phyloP scores from a whole-genome alignment of 23 tunicate species.

The Aplidium turbinatum region DNA sequence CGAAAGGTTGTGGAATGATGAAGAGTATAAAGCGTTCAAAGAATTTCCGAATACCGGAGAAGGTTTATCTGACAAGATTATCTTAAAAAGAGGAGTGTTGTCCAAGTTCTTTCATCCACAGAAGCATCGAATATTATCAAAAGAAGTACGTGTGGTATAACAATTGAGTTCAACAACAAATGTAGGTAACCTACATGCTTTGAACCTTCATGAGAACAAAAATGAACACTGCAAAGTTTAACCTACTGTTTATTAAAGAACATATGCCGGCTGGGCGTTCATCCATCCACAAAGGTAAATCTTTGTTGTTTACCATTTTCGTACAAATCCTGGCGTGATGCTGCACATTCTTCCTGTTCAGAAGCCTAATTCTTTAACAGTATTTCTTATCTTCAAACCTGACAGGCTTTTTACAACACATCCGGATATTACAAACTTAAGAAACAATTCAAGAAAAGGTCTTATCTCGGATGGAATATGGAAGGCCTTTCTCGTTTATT shows the following conservation, averaged over 20 bases:
- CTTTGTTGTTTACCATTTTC: too few species aligned
- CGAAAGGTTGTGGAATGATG: not conserved
- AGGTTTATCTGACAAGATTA: not conserved
- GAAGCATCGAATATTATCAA: not conserved
- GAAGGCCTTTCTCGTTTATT: slow-evolving; percentile 7
- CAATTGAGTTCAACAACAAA: not conserved
- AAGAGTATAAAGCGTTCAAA: not conserved
- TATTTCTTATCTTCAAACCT: not conserved
- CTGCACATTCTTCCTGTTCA: not conserved
- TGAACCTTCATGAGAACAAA: too few species aligned
- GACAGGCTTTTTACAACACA: slow-evolving; percentile 8
- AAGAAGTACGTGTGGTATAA: not conserved
- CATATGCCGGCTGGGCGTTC: not conserved
- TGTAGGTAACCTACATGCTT: not conserved
- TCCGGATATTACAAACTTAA: not conserved
- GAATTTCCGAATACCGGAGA: not conserved
- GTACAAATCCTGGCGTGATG: not conserved
- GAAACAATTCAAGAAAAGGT: not conserved
- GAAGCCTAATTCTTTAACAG: too few species aligned
- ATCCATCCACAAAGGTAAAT: too few species aligned
- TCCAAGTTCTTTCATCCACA: not conserved
- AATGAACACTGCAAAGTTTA: too few species aligned
- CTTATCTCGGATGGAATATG: not conserved
- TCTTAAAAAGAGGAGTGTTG: not conserved
- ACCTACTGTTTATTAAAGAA: slow-evolving; percentile 1